A percentile compares a stretch with the other conserved stretches of the same genome.
Evolutionary conservation across 2,797 vertebrate genomes (phyloP).

Genomic region (Propithecus deckenii): DNA sequence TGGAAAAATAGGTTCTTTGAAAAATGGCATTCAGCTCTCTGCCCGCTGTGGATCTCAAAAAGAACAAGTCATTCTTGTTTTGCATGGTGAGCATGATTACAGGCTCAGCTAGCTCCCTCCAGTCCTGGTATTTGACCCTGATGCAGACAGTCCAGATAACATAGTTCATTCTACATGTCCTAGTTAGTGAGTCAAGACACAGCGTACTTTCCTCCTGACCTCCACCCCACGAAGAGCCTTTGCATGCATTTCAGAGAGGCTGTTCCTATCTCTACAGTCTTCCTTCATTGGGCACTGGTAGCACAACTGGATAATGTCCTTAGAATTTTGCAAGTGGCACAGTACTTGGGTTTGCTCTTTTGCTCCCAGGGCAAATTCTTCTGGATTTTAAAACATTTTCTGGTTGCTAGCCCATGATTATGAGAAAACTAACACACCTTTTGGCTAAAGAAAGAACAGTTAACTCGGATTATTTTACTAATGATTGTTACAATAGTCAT

Average conservation of each 20-base stretch:
- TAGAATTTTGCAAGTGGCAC: neutral
- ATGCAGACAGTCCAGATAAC: neutral
- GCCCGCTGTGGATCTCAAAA: neutral
- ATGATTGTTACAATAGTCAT: neutral
- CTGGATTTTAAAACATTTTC: constrained; percentile 2
- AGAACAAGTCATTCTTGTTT: constrained; percentile 58
- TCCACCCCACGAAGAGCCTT: neutral
- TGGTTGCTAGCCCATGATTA: neutral
- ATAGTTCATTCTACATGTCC: neutral
- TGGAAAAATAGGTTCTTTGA: constrained; percentile 43
- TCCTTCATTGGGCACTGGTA: neutral
- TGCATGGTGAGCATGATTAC: neutral
- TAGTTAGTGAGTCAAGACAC: neutral
- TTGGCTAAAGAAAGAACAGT: neutral
- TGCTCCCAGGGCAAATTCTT: neutral
- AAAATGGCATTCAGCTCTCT: constrained; percentile 44
- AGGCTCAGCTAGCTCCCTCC: constrained; percentile 41
- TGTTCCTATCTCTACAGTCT: neutral
- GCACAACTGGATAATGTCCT: neutral
- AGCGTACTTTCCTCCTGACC: neutral
- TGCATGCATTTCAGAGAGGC: neutral
- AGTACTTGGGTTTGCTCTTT: neutral
- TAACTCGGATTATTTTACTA: neutral
- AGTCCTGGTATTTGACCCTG: neutral
- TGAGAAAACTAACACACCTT: neutral